Conservation (phyloP, 2,797 vertebrate species). For the Rhabdophis nuchalis region DNA sequence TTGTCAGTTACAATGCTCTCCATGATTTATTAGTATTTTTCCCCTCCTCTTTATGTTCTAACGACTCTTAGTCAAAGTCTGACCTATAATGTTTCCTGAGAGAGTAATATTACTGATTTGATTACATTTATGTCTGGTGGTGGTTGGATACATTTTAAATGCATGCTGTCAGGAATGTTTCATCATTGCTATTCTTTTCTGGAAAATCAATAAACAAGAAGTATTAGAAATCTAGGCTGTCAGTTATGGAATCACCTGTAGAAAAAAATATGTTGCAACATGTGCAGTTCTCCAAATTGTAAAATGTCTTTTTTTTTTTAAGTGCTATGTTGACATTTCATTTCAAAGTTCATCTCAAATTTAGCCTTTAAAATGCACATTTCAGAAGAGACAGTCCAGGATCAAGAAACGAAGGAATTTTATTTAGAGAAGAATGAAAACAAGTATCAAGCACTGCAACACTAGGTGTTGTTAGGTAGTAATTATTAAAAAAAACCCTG, state of each 20-base stretch:
- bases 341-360: neutral
- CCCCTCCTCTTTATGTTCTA: neutral
- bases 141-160: neutral
- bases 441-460: neutral
- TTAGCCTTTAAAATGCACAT: neutral
- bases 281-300: neutral
- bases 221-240: neutral
- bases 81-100: neutral
- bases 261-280: neutral
- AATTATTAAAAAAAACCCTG: neutral
- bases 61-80: neutral
- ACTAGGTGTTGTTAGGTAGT: neutral
- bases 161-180: neutral
- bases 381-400: neutral
- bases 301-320: neutral
- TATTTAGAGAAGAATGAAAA: neutral
- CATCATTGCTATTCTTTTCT: neutral
- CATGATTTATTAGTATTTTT: neutral
- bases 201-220: neutral
- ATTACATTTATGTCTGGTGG: neutral
- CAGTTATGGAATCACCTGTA: neutral
- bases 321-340: neutral
- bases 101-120: neutral
- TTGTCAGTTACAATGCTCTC: neutral
- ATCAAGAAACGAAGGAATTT: neutral